phyloP scores from a whole-genome alignment of 2,888 invertebrate species.

The Lumbricus terrestris region DNA sequence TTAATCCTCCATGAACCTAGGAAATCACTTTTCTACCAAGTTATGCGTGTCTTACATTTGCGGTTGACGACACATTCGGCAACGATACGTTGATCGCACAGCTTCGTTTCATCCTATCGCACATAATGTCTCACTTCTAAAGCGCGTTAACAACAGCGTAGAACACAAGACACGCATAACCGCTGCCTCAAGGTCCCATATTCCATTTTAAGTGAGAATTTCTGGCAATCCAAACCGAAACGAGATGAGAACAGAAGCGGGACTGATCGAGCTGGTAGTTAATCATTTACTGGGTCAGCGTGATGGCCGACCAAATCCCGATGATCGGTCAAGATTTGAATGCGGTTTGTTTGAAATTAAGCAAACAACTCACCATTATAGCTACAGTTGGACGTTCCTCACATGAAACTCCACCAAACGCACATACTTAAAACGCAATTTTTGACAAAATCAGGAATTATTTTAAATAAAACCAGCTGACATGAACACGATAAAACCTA shows the following conservation, averaged over 20 bases:
- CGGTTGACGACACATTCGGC: background rate
- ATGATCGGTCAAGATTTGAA: background rate
- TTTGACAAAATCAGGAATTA: background rate
- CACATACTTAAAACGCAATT: background rate
- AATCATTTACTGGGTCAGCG: background rate
- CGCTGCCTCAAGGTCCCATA: background rate
- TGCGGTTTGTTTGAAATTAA: background rate
- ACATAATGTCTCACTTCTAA: background rate
- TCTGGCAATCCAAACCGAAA: background rate
- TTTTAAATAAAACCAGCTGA: constrained; percentile 7
- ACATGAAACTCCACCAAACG: background rate
- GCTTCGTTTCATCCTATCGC: background rate
- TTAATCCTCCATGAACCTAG: background rate
- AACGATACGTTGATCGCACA: background rate
- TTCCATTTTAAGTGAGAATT: background rate
- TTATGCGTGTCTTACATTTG: background rate
- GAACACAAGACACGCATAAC: background rate
- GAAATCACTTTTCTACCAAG: background rate
- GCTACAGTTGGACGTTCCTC: constrained; percentile 3
- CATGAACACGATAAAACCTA: background rate
- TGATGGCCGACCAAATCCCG: background rate
- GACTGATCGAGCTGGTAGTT: background rate
- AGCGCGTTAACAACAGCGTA: background rate
- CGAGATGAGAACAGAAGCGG: background rate
- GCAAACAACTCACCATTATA: background rate